Evolutionary conservation across 2,113 vertebrate species (phyloP), one percentile per base, ranked within the genome.

Genomic region (Macheiramphus alcinus): DNA sequence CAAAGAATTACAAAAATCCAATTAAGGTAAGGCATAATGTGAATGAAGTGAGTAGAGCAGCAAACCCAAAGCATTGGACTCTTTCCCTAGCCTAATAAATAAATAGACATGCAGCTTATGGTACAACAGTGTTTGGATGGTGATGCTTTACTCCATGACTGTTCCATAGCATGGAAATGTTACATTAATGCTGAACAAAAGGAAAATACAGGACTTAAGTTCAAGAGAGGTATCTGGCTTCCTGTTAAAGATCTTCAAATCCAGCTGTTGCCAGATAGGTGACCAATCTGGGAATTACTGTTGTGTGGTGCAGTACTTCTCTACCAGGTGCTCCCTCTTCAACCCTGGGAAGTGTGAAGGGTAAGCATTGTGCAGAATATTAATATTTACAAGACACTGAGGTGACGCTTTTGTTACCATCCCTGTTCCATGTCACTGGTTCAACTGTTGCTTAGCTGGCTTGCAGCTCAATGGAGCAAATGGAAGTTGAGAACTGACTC

Each of bases 351-450:
- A 31, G 10, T 42, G 68, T 13, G n/a, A 31, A 36, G 18, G 48
- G 63, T 76, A 9, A 79, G 43, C 19, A 1, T 1, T 45, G 27
- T 31, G 43, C 38, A 45, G 55, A 40, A 11, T 26, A 25, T 22
- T 15, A 40, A 6, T 55, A 6, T n/a, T 82, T 47, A 20, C 18
- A 36, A 26, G n/a, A 16, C n/a, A 11, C 38, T 16, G 45, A 66
- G 21, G 45, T 11, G 73, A 45, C 43, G 16, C 13, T 90, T 78
- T 70, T 76, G 21, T 29, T 53, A 16, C 42, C 16, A 14, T 31
- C 48, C 32, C 27, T 1, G 0, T 70, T 47, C n/a, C 47, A 4
- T 18, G 22, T 20, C 23, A 12, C 6, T 1, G 26, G 6, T 56
- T 75, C 1, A 1, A 14, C 47, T 36, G 8, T 66, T 8, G 3